phyloP scores from a whole-genome alignment of 2,888 invertebrate genomes.

The Drosophila hawaiiensis region DNA sequence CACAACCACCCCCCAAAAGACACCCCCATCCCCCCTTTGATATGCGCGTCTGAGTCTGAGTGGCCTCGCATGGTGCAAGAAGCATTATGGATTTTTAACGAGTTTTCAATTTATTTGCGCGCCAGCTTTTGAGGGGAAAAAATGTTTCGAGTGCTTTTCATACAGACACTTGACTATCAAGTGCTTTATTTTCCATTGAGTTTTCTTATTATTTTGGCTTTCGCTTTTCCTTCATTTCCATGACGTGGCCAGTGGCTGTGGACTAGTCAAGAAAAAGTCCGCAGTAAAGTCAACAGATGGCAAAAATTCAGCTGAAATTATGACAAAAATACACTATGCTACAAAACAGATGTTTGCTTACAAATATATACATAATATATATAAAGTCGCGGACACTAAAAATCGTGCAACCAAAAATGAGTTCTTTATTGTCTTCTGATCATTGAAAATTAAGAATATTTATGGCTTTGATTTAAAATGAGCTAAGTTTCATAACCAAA shows the following conservation, averaged over 20 bases:
- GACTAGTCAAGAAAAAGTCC: slow-evolving; percentile 38
- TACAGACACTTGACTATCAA: slow-evolving; percentile 80
- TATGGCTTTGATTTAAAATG: not conserved
- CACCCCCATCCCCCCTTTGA: not conserved
- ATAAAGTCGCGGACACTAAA: not conserved
- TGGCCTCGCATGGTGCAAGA: slow-evolving; percentile 54
- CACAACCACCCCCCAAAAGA: not conserved
- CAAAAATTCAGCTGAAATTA: slow-evolving; percentile 8
- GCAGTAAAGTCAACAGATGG: slow-evolving; percentile 34
- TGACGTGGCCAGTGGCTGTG: slow-evolving; percentile 47
- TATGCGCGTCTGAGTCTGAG: slow-evolving; percentile 33
- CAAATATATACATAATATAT: not conserved
- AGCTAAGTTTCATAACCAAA: not conserved
- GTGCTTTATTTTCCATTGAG: slow-evolving; percentile 62
- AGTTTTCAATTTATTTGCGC: slow-evolving; percentile 85
- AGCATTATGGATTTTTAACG: slow-evolving; percentile 85
- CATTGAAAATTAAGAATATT: not conserved
- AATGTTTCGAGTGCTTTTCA: slow-evolving; percentile 80
- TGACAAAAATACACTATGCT: slow-evolving; percentile 27
- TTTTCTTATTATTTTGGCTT: slow-evolving; percentile 21
- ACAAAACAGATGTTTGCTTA: not conserved
- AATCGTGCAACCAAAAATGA: not conserved
- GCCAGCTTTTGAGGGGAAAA: slow-evolving; percentile 52
- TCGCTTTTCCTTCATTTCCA: slow-evolving; percentile 9
- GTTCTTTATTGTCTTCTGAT: not conserved